Evolutionary conservation across 2,113 vertebrate genomes (phyloP).

Genomic region (Cynoglossus semilaevis): DNA sequence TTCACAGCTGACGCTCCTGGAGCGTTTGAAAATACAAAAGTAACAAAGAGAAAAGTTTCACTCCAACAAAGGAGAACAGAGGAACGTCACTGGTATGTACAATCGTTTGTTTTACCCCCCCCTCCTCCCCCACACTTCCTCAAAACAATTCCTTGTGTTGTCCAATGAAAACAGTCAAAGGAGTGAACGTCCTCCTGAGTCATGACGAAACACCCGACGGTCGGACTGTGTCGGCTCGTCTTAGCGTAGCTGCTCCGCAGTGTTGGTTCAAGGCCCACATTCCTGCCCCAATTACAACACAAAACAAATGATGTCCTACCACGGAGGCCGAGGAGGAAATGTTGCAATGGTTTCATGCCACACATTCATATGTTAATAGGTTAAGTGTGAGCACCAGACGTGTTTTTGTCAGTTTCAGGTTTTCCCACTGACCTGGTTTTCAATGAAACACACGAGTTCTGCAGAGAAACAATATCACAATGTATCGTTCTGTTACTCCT

Average conservation of each 20-base stretch:
- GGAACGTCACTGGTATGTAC: constrained; percentile 67
- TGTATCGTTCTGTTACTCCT: too few relatives aligned
- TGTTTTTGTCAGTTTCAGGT: constrained; percentile 13
- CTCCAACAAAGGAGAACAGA: constrained; percentile 22
- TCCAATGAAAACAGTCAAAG: constrained; percentile 71
- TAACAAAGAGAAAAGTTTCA: not conserved
- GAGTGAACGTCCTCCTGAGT: constrained; percentile 21
- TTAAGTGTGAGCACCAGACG: constrained; percentile 39
- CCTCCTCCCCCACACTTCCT: constrained; percentile 20
- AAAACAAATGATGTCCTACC: constrained; percentile 59
- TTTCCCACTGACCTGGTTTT: not conserved
- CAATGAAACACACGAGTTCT: too few relatives aligned
- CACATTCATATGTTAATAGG: constrained; percentile 66
- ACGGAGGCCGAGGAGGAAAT: constrained; percentile 20
- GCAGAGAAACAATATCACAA: too few relatives aligned
- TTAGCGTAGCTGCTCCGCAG: constrained; percentile 31
- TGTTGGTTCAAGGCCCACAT: constrained; percentile 58
- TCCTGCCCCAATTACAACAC: constrained; percentile 66
- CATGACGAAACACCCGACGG: constrained; percentile 24
- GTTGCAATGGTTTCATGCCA: constrained; percentile 55
- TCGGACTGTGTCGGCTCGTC: constrained; percentile 1
- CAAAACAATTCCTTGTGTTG: constrained; percentile 56
- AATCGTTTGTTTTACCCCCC: constrained; percentile 49
- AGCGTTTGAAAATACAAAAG: not conserved
- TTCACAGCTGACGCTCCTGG: too few relatives aligned